Conservation (phyloP, 2,888 invertebrate genomes). For the Caradrina kadenii region DNA sequence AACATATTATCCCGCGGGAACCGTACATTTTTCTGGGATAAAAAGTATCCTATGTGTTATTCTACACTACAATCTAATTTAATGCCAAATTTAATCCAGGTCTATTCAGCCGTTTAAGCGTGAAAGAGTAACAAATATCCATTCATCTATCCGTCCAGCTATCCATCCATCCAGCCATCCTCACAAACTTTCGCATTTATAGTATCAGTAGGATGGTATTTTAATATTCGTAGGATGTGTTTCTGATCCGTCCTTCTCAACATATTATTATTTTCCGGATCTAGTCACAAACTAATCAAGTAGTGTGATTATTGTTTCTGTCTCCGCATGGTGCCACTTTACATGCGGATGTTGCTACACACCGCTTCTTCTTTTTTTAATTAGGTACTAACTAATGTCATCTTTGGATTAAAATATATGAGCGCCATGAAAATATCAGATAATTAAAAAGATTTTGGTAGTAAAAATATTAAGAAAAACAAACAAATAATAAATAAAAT, state of each 20-base stretch:
- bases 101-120: too few species aligned
- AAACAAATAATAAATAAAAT: constrained; percentile 17
- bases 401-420: constrained; percentile 39
- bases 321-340: background rate
- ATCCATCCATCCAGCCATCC: too few species aligned
- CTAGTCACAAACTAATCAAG: background rate
- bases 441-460: constrained; percentile 49
- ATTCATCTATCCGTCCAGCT: too few species aligned
- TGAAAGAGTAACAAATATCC: too few species aligned
- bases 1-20: too few species aligned
- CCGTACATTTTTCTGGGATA: too few species aligned
- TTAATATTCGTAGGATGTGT: background rate
- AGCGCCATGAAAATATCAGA: constrained; percentile 36
- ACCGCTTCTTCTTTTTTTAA: background rate
- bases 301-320: background rate
- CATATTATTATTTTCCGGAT: background rate
- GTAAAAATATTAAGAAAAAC: background rate
- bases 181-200: too few species aligned
- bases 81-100: too few species aligned
- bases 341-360: background rate
- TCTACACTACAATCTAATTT: too few species aligned
- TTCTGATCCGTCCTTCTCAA: background rate
- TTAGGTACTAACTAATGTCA: constrained; percentile 13
- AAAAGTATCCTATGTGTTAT: too few species aligned
- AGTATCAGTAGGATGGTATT: too few species aligned